Percentiles rank a stretch among this genome's conserved stretches.
phyloP scores from a whole-genome alignment of 2,113 vertebrate genomes.

The Taurulus bubalis region DNA sequence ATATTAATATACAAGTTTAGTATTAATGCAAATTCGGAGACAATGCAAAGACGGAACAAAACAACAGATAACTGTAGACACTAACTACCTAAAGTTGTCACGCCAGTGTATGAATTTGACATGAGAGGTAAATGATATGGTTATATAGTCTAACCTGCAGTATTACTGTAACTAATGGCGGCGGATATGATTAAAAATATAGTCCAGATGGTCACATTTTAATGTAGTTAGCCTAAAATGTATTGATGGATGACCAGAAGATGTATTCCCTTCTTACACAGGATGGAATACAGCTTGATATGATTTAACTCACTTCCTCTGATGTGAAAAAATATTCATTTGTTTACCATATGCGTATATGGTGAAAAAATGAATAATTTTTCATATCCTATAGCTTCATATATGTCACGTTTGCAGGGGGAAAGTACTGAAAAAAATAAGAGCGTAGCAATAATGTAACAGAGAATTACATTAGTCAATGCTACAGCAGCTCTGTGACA shows the following conservation, averaged over 20 bases:
- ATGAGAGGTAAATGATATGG: conserved; percentile 16
- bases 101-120: conserved; percentile 4
- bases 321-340: no score
- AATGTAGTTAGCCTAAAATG: conserved; percentile 16
- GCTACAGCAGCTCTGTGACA: conserved; percentile 10
- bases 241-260: conserved; percentile 31
- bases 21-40: conserved; percentile 21
- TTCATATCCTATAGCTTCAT: conserved; percentile 37
- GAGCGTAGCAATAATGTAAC: conserved; percentile 30
- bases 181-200: conserved; percentile 25
- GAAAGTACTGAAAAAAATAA: conserved; percentile 32
- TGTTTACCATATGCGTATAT: no score
- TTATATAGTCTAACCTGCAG: conserved; percentile 20
- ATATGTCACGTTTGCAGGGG: conserved; percentile 16
- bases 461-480: conserved; percentile 26
- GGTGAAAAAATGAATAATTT: conserved; percentile 51
- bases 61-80: neutral
- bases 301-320: conserved; percentile 33
- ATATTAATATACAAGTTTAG: neutral
- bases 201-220: conserved; percentile 24
- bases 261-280: conserved; percentile 21
- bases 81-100: neutral
- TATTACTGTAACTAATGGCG: conserved; percentile 7
- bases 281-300: conserved; percentile 11
- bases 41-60: neutral